Evolutionary conservation across 2,797 vertebrate genomes (phyloP).

Genomic region (Catostomus latipinnis): DNA sequence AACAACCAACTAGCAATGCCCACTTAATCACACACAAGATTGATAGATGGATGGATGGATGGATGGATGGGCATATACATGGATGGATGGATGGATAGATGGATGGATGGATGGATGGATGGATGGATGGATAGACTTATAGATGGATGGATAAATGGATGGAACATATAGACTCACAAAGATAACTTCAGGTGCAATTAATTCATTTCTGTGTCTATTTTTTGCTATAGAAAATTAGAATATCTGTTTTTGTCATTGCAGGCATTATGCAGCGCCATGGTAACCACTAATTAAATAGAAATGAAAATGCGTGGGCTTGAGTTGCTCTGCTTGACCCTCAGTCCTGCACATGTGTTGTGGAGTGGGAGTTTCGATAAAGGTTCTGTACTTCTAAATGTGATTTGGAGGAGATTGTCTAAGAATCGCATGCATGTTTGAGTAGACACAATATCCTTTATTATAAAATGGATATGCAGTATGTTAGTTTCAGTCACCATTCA

Average conservation of each 20-base stretch:
- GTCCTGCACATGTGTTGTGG: conserved; percentile 39
- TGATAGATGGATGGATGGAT: too few species aligned
- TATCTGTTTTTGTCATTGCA: conserved; percentile 65
- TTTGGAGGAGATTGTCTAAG: not conserved
- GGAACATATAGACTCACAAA: too few species aligned
- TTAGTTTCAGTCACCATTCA: too few species aligned
- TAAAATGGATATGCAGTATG: too few species aligned
- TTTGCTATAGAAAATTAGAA: conserved; percentile 66
- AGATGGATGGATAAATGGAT: too few species aligned
- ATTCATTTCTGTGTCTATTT: conserved; percentile 29
- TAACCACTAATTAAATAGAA: conserved; percentile 78
- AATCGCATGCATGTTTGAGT: not conserved
- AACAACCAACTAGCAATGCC: too few species aligned
- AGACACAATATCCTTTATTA: not conserved
- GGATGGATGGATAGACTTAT: too few species aligned
- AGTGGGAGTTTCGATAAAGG: conserved; percentile 51
- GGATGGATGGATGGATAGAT: too few species aligned
- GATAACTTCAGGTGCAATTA: conserved; percentile 46
- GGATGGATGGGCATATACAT: too few species aligned
- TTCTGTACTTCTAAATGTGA: not conserved
- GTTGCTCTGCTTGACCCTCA: conserved; percentile 57
- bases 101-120: too few species aligned
- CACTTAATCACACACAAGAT: too few species aligned
- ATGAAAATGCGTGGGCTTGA: conserved; percentile 64
- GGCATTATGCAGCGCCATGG: conserved; percentile 67